Base-by-base conservation (phyloP, 2,797 vertebrate species). In the Oreortyx pictus region DNA sequence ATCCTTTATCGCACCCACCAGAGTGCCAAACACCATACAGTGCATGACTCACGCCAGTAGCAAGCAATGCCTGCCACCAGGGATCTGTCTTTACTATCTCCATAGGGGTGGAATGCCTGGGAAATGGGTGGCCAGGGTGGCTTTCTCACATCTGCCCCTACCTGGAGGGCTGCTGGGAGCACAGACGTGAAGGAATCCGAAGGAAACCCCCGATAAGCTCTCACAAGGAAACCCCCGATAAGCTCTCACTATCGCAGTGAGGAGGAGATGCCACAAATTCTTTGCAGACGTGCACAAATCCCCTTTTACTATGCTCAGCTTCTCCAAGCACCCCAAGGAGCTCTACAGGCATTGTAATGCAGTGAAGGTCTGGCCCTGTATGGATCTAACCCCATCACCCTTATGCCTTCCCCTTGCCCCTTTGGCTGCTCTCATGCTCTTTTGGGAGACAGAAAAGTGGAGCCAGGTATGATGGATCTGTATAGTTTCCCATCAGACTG, bases 181-280 rank as follows among this genome's bases (percentile, higher is more conserved):
- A 0, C 0, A 0, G 54, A 95, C 35, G 6, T 89, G 91, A 83
- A 95, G 90, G 92, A 75, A 92, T 89, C 49, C 7, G 1, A 11
- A 92, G 72, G 67, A 87, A 94, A 74, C 15, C 41, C 56, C 9
- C 0, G 41, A 93, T 94, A 95, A 95, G 65, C 49, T 90, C 49
- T 33, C 0, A 0, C 75, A 11, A 92, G 72, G 67, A 87, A 94
- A 74, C 15, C 41, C 56, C 9, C 0, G 41, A 93, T 94, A 95
- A 95, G 65, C 49, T 90, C 49, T 33, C 0, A 0, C 75, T 90
- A 85, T 90, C 68, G 0, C 11, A 1, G 65, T 5, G 0, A 0
- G 11, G 60, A 71, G 64, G 25, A 93, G 68, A 85, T 92, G 62
- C 90, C 89, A 60, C n/a, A 75, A 59, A 95, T 95, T 95, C 93